Evolutionary conservation across 1,140 invertebrate species (phyloP), one percentile per base, ranked within the genome.

Genomic region (Penaeus chinensis): DNA sequence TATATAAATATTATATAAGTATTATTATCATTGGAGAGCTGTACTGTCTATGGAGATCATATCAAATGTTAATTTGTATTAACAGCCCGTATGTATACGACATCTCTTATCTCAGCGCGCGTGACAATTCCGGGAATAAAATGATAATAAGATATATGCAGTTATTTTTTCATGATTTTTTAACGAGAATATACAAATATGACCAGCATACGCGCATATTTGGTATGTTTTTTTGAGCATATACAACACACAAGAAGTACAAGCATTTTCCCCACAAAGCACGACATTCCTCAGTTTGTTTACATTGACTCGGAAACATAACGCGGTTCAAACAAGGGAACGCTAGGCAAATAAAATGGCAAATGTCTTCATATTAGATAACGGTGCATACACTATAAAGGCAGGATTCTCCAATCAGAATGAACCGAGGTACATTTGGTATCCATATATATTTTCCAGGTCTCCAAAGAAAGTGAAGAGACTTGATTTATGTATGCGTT

Each of bases 321-420:
- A 54, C 47, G 54, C 54, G 54, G 54, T 54, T 54, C 54, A 16
- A 16, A 11, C 54, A 16, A 54, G 54, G 54, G 11, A 54, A 16
- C 5, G 54, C 54, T 0, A 1, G 11, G 16, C 11, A 54, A 54
- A 54, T 54, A 54, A 54, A 54, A 77, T 42, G 37, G 54, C 85
- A n/a, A 60, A 27, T 47, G 81, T 82, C 11, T 74, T 93, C 42
- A 91, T 93, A 76, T 89, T 93, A 54, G 92, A 93, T 86, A 93
- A 93, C 89, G 92, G 92, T 71, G 92, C 91, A 27, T 91, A 91
- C 81, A 91, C 90, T 20, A 91, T 91, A 22, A 93, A 93, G 92
- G 90, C 92, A 66, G 92, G 92, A 10, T 92, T 90, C 91, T 91
- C 91, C 61, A 91, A 91, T 71, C 91, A 92, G 78, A 90, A 90